A percentile compares a stretch with the other conserved stretches of the same genome.
Conservation (phyloP, 2,888 invertebrate species). For the Pristionchus mayeri region DNA sequence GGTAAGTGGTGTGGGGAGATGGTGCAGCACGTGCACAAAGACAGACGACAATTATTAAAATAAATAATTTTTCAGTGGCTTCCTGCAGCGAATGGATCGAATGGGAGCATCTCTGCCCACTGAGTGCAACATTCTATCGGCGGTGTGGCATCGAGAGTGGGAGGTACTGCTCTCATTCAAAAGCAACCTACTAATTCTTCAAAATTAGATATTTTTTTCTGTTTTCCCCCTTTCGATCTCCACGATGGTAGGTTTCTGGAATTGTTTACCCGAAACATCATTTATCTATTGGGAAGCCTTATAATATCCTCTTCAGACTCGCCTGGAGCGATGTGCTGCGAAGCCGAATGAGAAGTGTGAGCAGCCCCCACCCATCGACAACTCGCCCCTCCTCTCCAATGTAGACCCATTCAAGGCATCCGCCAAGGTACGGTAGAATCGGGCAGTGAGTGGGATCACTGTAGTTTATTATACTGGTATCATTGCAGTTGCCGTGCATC, state of each 20-base stretch:
- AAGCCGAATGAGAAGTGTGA: not conserved
- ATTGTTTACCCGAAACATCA: no score
- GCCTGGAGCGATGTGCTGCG: not conserved
- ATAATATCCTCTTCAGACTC: slow-evolving; percentile 1
- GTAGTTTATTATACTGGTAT: not conserved
- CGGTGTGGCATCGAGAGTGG: slow-evolving; percentile 64
- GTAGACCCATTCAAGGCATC: slow-evolving; percentile 27
- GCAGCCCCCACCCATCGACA: slow-evolving; percentile 51
- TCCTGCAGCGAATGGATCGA: slow-evolving; percentile 12
- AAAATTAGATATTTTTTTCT: no score
- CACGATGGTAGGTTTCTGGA: no score
- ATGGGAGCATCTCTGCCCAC: slow-evolving; percentile 3
- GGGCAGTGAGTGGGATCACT: not conserved
- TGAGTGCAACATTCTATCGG: slow-evolving; percentile 66
- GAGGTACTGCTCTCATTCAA: slow-evolving; percentile 41
- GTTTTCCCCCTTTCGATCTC: no score
- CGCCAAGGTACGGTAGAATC: slow-evolving; percentile 21
- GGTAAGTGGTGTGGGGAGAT: slow-evolving; percentile 52
- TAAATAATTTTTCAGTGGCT: not conserved
- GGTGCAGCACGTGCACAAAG: not conserved
- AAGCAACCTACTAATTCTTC: no score
- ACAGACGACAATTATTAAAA: not conserved
- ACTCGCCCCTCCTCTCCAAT: slow-evolving; percentile 51
- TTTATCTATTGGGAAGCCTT: not conserved
- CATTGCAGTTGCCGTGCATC: slow-evolving; percentile 59